Evolutionary conservation across 2,888 invertebrate genomes (phyloP).

Genomic region (Orchesella flavescens): DNA sequence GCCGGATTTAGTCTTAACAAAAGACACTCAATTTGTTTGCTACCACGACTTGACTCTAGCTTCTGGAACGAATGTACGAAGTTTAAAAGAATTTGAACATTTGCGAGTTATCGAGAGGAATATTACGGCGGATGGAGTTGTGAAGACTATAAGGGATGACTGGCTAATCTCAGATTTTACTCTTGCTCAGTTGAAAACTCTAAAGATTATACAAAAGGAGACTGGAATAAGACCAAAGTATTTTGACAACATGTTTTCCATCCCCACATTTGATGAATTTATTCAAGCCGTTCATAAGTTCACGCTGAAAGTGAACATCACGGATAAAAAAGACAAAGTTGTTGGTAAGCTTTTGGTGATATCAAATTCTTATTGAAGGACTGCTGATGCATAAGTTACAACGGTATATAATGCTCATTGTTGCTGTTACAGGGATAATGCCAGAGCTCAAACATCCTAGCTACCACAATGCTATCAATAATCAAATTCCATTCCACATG

Average conservation of each 20-base stretch:
- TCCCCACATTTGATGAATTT: conserved; percentile 70
- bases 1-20: conserved; percentile 68
- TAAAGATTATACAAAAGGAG: conserved; percentile 62
- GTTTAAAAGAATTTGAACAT: conserved; percentile 54
- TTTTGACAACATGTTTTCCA: conserved; percentile 64
- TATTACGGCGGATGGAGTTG: conserved; percentile 46
- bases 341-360: too few species aligned
- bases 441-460: conserved; percentile 66
- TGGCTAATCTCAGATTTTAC: conserved; percentile 70
- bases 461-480: conserved; percentile 51
- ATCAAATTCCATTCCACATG: conserved; percentile 46
- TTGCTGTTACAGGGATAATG: conserved; percentile 59
- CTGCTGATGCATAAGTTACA: too few species aligned
- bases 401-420: too few species aligned
- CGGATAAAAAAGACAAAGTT: too few species aligned
- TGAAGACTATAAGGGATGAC: conserved; percentile 58
- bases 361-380: too few species aligned
- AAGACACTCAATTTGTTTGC: conserved; percentile 69
- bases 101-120: conserved; percentile 33
- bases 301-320: background rate
- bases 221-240: conserved; percentile 67
- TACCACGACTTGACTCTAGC: conserved; percentile 66
- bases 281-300: conserved; percentile 59
- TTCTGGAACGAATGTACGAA: conserved; percentile 60
- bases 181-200: conserved; percentile 54